Conservation (phyloP, 64 coral and sea anemone genomes). For the Hydrozoanthus tunicans region DNA sequence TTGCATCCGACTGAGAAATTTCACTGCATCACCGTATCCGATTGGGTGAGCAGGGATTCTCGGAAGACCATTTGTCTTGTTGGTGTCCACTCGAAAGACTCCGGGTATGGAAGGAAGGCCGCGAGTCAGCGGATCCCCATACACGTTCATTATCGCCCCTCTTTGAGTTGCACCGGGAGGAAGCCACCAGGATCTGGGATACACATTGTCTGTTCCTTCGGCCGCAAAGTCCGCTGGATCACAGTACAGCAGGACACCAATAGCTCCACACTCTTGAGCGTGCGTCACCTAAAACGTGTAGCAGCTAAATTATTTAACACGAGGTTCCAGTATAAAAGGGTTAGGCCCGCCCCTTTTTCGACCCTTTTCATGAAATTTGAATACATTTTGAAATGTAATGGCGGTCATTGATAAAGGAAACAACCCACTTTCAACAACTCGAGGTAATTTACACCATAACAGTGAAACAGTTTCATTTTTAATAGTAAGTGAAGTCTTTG, state of each 20-base stretch:
- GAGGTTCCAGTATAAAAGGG: too few relatives aligned
- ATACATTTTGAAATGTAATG: too few relatives aligned
- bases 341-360: too few relatives aligned
- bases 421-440: too few relatives aligned
- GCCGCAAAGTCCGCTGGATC: slow-evolving; percentile 57
- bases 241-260: slow-evolving; percentile 58
- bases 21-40: slow-evolving; percentile 62
- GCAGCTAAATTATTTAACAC: too few relatives aligned
- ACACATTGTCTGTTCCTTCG: not conserved
- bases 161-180: slow-evolving; percentile 27
- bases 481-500: too few relatives aligned
- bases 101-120: slow-evolving; percentile 57
- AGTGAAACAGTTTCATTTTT: too few relatives aligned
- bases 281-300: slow-evolving; percentile 47
- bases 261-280: slow-evolving; percentile 47
- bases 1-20: slow-evolving; percentile 69
- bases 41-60: slow-evolving; percentile 64
- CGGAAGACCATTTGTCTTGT: slow-evolving; percentile 64
- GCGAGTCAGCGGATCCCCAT: slow-evolving; percentile 51
- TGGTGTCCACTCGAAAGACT: slow-evolving; percentile 53
- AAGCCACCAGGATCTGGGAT: slow-evolving; percentile 44
- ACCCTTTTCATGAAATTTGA: too few relatives aligned
- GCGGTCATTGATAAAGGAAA: too few relatives aligned
- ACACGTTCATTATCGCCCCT: slow-evolving; percentile 39
- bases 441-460: too few relatives aligned